Percentiles rank a stretch among this genome's conserved stretches.
Conservation (phyloP, 2,797 vertebrate species). For the Brotula barbata region DNA sequence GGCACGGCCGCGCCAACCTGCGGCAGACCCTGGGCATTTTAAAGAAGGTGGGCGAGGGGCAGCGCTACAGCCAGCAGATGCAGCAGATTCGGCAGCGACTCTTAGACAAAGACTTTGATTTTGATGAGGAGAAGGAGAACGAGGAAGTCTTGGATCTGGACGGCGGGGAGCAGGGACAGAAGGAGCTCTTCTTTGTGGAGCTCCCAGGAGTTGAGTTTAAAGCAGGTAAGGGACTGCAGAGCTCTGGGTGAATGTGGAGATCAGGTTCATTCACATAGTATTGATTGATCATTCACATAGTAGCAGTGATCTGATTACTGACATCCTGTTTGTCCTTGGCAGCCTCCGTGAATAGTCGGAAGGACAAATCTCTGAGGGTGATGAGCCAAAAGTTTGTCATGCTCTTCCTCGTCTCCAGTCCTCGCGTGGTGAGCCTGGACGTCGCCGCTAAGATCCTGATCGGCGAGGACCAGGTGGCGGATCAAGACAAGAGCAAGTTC, state of each 20-base stretch:
- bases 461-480: conserved; percentile 89
- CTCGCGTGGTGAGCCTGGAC: conserved; percentile 92
- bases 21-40: conserved; percentile 85
- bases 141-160: conserved; percentile 61
- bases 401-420: conserved; percentile 92
- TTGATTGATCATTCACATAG: too few species aligned
- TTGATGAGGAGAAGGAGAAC: conserved; percentile 78
- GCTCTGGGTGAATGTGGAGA: too few species aligned
- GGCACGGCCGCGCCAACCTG: conserved; percentile 90
- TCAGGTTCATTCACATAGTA: too few species aligned
- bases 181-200: conserved; percentile 88
- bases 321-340: conserved; percentile 12
- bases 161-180: conserved; percentile 71
- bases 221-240: conserved; percentile 85
- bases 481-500: conserved; percentile 95
- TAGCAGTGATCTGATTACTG: too few species aligned
- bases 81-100: conserved; percentile 86
- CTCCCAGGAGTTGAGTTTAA: conserved; percentile 91
- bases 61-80: conserved; percentile 88
- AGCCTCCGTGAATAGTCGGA: conserved; percentile 92
- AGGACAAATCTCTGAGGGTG: conserved; percentile 95
- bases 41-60: conserved; percentile 84
- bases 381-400: conserved; percentile 99
- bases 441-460: conserved; percentile 96
- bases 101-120: conserved; percentile 78